A percentile compares a stretch with the other conserved stretches of the same genome.
phyloP scores from a whole-genome alignment of 2,113 vertebrate genomes.

The Corythaeola cristata region DNA sequence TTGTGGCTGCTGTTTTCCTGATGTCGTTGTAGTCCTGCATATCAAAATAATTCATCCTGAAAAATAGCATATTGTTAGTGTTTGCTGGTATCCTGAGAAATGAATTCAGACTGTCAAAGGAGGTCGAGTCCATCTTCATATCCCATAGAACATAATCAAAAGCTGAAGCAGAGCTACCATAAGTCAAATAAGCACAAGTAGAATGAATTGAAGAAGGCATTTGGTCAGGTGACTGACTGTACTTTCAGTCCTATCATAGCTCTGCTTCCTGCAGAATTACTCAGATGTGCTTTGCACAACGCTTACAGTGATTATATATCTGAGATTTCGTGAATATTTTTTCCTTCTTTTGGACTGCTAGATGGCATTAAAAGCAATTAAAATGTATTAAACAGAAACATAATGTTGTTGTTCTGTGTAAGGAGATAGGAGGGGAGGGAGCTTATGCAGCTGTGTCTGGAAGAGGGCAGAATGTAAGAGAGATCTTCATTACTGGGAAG shows the following conservation, averaged over 20 bases:
- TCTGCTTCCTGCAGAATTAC: not conserved
- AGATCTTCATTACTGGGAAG: not conserved
- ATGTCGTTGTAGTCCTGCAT: not conserved
- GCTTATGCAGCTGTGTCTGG: not conserved
- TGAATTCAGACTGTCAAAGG: not conserved
- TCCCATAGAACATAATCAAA: not conserved
- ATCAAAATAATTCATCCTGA: conserved; percentile 2
- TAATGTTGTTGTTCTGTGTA: not conserved
- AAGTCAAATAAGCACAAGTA: not conserved
- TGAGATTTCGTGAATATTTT: not conserved
- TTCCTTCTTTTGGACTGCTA: not conserved
- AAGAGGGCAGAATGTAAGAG: not conserved
- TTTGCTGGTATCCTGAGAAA: not conserved
- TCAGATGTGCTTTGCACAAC: not conserved
- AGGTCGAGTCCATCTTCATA: not conserved
- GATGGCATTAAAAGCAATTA: not conserved
- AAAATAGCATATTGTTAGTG: not conserved
- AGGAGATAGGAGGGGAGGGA: not conserved
- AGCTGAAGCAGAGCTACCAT: not conserved
- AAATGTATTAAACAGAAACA: not conserved
- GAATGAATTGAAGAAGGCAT: not conserved
- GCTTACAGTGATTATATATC: not conserved
- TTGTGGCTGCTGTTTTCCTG: not conserved
- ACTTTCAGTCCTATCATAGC: not conserved
- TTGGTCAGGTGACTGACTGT: not conserved